Conservation (phyloP, 2,797 vertebrate genomes). For the Anniella stebbinsi region DNA sequence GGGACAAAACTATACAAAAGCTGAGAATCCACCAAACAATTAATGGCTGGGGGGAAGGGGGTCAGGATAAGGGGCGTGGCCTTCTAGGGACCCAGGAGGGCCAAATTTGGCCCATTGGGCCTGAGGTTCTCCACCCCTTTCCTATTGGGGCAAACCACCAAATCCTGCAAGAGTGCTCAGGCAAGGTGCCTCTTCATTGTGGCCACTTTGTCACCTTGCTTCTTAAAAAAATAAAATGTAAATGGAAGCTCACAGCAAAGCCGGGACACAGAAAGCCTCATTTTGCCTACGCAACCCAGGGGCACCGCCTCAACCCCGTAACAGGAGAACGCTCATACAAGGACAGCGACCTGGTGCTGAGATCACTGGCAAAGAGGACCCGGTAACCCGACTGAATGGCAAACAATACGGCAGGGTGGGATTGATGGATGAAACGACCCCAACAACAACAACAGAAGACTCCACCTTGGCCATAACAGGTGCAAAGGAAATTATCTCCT, state of each 20-base stretch:
- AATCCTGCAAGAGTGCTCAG: not conserved
- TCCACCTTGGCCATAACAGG: constrained; percentile 82
- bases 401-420: constrained; percentile 65
- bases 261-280: not conserved
- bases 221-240: not conserved
- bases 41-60: too few species aligned
- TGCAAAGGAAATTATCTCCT: constrained; percentile 87
- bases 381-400: constrained; percentile 76
- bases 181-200: not conserved
- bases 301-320: constrained; percentile 26
- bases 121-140: too few species aligned
- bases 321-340: constrained; percentile 72
- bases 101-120: too few species aligned
- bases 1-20: too few species aligned
- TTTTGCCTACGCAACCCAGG: constrained; percentile 4
- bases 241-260: not conserved
- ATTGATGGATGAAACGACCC: constrained; percentile 81
- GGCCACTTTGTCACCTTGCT: not conserved
- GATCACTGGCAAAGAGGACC: constrained; percentile 57
- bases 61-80: too few species aligned
- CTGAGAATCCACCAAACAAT: too few species aligned
- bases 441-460: constrained; percentile 78
- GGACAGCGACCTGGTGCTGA: constrained; percentile 53
- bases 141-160: not conserved
- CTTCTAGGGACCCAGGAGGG: too few species aligned